Conservation (phyloP, 2,797 vertebrate genomes). For the Tapirus indicus region DNA sequence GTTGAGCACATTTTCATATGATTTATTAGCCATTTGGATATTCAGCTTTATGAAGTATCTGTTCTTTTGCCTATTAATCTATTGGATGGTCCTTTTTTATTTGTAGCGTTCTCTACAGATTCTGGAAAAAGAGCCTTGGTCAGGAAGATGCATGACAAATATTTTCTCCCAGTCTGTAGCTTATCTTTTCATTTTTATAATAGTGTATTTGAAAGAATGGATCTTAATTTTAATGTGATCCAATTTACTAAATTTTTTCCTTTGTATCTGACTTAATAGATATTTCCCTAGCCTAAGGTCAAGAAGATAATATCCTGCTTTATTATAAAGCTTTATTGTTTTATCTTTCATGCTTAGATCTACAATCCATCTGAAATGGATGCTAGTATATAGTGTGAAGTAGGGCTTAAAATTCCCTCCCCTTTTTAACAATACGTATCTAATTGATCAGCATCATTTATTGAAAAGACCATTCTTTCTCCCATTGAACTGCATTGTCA, state of each 20-base stretch:
- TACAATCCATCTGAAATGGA: not conserved
- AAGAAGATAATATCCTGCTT: not conserved
- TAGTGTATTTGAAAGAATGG: not conserved
- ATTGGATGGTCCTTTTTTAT: not conserved
- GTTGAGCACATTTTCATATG: not conserved
- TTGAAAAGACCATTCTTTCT: not conserved
- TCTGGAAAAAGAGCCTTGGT: not conserved
- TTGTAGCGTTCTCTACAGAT: not conserved
- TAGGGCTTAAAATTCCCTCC: not conserved
- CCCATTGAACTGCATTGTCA: not conserved
- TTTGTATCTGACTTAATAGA: not conserved
- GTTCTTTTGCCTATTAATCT: not conserved
- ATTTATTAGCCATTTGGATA: not conserved
- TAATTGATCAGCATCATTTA: not conserved
- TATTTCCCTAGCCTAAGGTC: not conserved
- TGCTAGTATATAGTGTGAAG: not conserved
- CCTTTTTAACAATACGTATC: not conserved
- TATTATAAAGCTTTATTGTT: not conserved
- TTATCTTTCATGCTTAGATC: not conserved
- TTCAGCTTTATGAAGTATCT: not conserved
- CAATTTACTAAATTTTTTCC: not conserved
- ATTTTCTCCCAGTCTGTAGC: not conserved
- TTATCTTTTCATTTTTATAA: not conserved
- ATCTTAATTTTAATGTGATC: not conserved
- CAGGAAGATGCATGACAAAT: not conserved